Evolutionary conservation across 2,797 vertebrate genomes (phyloP).

Genomic region (Borostomias antarcticus): DNA sequence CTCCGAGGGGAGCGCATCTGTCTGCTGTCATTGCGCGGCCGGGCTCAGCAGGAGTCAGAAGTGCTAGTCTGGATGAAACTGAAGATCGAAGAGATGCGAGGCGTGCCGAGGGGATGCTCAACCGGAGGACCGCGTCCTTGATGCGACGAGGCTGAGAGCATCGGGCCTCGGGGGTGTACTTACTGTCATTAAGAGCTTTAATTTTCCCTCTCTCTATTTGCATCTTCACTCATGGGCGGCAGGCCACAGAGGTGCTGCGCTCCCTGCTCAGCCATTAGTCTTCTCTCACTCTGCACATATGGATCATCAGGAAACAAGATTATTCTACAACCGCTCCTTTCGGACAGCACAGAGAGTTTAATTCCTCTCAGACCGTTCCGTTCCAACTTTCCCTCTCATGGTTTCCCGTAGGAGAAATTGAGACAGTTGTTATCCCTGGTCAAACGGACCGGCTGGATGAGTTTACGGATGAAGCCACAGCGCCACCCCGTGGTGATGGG

Average conservation of each 20-base stretch:
- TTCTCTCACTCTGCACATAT: slow-evolving; percentile 68
- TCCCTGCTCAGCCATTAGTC: slow-evolving; percentile 63
- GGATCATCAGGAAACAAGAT: slow-evolving; percentile 75
- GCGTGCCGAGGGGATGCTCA: slow-evolving; percentile 50
- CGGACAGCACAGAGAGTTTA: slow-evolving; percentile 59
- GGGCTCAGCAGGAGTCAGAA: slow-evolving; percentile 51
- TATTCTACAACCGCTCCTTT: slow-evolving; percentile 66
- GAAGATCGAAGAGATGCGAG: slow-evolving; percentile 59
- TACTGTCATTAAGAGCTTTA: slow-evolving; percentile 70
- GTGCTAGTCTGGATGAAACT: slow-evolving; percentile 64
- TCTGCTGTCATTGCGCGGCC: slow-evolving; percentile 63
- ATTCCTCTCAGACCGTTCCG: slow-evolving; percentile 53
- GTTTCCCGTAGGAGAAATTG: slow-evolving; percentile 55
- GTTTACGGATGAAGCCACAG: slow-evolving; percentile 64
- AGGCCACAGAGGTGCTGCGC: slow-evolving; percentile 55
- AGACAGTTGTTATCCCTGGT: slow-evolving; percentile 55
- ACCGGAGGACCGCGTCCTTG: slow-evolving; percentile 56
- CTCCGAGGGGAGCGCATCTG: slow-evolving; percentile 65
- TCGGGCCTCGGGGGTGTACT: slow-evolving; percentile 66
- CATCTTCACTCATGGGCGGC: slow-evolving; percentile 66
- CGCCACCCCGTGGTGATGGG: slow-evolving; percentile 67
- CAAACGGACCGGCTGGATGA: slow-evolving; percentile 11
- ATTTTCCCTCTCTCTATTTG: slow-evolving; percentile 60
- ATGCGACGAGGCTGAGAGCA: slow-evolving; percentile 61
- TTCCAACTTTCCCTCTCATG: slow-evolving; percentile 67